These are phyloP conservation scores for Drosophila insularis DNA, from an alignment of 1,140 invertebrate species.

Conservation along the genomic window DNA sequence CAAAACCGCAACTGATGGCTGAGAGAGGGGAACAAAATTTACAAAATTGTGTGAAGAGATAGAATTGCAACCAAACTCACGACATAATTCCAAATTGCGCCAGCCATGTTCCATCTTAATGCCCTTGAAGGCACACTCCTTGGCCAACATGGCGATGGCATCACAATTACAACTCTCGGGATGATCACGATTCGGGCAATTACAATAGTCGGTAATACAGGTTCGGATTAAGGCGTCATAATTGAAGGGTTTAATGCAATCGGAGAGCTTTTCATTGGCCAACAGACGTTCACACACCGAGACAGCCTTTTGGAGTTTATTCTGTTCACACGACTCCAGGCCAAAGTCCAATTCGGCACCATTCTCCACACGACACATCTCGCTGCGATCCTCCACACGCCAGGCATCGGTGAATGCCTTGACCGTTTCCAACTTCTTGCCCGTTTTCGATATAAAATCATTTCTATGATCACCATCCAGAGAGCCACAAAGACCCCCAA, in stretches of 20 bases:
- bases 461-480: slow-evolving; percentile 88
- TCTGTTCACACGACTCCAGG: slow-evolving; percentile 61
- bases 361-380: slow-evolving; percentile 73
- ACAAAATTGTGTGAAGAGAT: not conserved
- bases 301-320: slow-evolving; percentile 83
- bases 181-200: slow-evolving; percentile 84
- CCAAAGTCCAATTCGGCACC: slow-evolving; percentile 66
- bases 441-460: slow-evolving; percentile 87
- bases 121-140: slow-evolving; percentile 88
- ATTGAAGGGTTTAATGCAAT: slow-evolving; percentile 85
- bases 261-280: slow-evolving; percentile 85
- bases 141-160: slow-evolving; percentile 89
- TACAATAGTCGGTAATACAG: slow-evolving; percentile 91
- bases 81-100: slow-evolving; percentile 89
- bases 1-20: slow-evolving; percentile 87
- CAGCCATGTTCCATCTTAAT: slow-evolving; percentile 86
- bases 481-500: slow-evolving; percentile 90
- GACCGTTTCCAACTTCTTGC: slow-evolving; percentile 74
- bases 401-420: slow-evolving; percentile 85
- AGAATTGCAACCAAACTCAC: slow-evolving; percentile 84
- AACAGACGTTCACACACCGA: slow-evolving; percentile 86
- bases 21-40: not conserved
- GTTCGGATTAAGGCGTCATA: slow-evolving; percentile 83
- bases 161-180: slow-evolving; percentile 88
- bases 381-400: slow-evolving; percentile 83